Percentiles rank a stretch among this genome's conserved stretches.
These are phyloP conservation scores for Emydura subglobosa DNA, from an alignment of 2,113 vertebrate species.

Conservation along the genomic window DNA sequence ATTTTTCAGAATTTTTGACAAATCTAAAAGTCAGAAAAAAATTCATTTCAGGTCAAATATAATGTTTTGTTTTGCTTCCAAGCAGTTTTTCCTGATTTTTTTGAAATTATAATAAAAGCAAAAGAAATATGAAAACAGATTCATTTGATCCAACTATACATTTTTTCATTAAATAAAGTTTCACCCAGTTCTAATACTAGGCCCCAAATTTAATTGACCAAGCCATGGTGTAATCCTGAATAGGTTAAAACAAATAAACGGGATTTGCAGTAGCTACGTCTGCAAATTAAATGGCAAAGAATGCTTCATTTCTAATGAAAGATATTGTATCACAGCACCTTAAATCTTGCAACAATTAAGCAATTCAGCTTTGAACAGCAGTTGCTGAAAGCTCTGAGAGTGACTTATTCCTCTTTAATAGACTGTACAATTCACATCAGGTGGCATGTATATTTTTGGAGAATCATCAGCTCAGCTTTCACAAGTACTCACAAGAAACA, in stretches of 20 bases:
- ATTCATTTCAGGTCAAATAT: neutral
- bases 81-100: neutral
- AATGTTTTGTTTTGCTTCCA: neutral
- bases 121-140: neutral
- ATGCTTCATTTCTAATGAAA: conserved; percentile 57
- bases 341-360: conserved; percentile 44
- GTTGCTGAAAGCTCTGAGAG: conserved; percentile 16
- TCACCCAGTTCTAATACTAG: neutral
- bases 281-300: neutral
- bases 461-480: conserved; percentile 7
- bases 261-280: neutral
- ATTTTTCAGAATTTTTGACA: neutral
- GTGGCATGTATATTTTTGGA: conserved; percentile 11
- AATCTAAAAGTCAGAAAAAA: neutral
- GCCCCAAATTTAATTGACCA: neutral
- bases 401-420: neutral
- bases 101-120: neutral
- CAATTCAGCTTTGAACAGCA: neutral
- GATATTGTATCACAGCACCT: conserved; percentile 3
- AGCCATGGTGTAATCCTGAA: neutral
- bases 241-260: neutral
- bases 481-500: neutral
- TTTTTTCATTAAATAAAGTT: neutral
- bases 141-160: neutral
- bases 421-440: conserved; percentile 22